These are phyloP conservation scores for Linurgus olivaceus DNA, from an alignment of 2,797 vertebrate genomes.

Conservation along the genomic window DNA sequence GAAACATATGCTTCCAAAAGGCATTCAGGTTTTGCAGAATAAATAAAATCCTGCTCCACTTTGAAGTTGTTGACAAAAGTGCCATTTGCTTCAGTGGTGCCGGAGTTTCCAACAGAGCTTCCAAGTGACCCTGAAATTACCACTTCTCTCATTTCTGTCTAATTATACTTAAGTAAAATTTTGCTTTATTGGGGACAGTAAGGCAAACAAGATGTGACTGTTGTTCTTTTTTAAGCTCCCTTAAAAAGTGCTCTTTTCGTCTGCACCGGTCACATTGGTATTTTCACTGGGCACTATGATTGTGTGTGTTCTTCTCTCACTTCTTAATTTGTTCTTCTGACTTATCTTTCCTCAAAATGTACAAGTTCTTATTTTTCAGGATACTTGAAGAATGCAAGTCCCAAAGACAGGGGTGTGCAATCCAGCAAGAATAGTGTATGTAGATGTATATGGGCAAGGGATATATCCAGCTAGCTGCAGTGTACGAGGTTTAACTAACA, in stretches of 20 bases:
- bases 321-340: neutral
- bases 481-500: neutral
- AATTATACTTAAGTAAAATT: neutral
- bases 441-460: neutral
- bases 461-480: neutral
- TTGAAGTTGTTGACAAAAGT: neutral
- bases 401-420: neutral
- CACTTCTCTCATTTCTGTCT: neutral
- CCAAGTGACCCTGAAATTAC: neutral
- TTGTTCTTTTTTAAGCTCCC: neutral
- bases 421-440: neutral
- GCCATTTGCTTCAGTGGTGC: neutral
- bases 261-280: neutral
- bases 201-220: neutral
- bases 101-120: neutral
- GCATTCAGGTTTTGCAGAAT: neutral
- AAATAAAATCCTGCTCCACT: neutral
- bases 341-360: neutral
- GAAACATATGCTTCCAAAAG: neutral
- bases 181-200: neutral
- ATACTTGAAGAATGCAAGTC: constrained; percentile 11
- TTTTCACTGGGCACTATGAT: neutral
- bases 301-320: neutral
- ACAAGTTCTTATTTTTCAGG: constrained; percentile 14
- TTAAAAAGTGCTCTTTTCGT: neutral